Percentiles rank a stretch among this genome's conserved stretches.
Evolutionary conservation across 1,140 invertebrate species (phyloP).

Genomic region (Plutomurus gul): DNA sequence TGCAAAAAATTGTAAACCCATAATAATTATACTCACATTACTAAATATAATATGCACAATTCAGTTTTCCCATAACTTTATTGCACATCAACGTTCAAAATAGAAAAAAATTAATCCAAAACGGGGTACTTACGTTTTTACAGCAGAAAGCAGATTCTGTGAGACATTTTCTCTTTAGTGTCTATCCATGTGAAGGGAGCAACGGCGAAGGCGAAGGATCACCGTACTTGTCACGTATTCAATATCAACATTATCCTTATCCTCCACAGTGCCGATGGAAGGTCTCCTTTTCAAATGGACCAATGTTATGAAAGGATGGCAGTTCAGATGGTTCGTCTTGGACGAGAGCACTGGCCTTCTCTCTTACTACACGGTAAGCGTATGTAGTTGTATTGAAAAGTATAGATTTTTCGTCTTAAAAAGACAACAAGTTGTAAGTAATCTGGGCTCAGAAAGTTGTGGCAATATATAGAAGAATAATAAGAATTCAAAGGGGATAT

Average conservation of each 20-base stretch:
- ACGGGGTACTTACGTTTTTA: background rate
- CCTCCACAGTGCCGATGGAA: slow-evolving; percentile 70
- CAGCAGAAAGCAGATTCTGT: background rate
- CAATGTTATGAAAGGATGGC: slow-evolving; percentile 99
- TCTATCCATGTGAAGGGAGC: no score
- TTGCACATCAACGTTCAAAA: background rate
- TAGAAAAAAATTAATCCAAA: no score
- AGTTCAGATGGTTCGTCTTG: slow-evolving; percentile 98
- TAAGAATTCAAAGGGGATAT: no score
- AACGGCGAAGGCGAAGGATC: background rate
- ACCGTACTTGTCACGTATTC: background rate
- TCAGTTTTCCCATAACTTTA: no score
- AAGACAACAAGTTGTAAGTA: background rate
- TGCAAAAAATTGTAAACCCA: no score
- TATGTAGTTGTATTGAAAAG: background rate
- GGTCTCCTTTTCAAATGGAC: slow-evolving; percentile 99
- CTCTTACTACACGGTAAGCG: slow-evolving; percentile 93
- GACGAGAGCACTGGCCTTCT: slow-evolving; percentile 93
- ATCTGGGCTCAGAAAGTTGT: background rate
- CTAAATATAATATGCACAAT: no score
- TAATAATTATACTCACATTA: no score
- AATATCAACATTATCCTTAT: no score
- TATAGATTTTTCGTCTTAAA: background rate
- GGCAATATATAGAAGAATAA: background rate
- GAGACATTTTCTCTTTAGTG: background rate